phyloP scores from a whole-genome alignment of 2,888 invertebrate species.

The Gymnoscelis rufifasciata region DNA sequence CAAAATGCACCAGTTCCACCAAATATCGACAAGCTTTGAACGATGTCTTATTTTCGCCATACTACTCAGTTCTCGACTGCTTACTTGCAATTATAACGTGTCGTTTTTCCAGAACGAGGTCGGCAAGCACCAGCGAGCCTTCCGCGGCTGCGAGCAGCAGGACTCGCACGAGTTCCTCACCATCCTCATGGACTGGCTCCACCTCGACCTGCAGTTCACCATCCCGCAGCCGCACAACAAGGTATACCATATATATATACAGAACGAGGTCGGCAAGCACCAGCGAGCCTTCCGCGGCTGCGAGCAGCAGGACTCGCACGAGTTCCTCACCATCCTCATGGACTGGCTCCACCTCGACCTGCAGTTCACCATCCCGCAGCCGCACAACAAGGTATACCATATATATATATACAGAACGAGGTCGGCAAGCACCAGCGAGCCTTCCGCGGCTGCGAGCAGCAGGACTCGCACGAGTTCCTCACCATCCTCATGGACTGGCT shows the following conservation, averaged over 20 bases:
- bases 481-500: slow-evolving; percentile 93
- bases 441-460: slow-evolving; percentile 88
- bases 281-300: slow-evolving; percentile 85
- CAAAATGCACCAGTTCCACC: too few species aligned
- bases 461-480: slow-evolving; percentile 95
- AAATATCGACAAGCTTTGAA: too few species aligned
- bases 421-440: slow-evolving; percentile 77
- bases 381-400: slow-evolving; percentile 50
- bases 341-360: slow-evolving; percentile 94
- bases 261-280: slow-evolving; percentile 87
- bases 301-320: slow-evolving; percentile 95
- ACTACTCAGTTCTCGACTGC: too few species aligned
- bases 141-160: slow-evolving; percentile 89
- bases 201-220: slow-evolving; percentile 84
- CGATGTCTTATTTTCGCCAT: too few species aligned
- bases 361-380: slow-evolving; percentile 59
- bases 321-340: slow-evolving; percentile 91
- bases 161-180: slow-evolving; percentile 95
- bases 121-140: slow-evolving; percentile 86
- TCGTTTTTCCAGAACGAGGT: slow-evolving; percentile 80
- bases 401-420: background rate
- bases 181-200: slow-evolving; percentile 92
- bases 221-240: slow-evolving; percentile 50
- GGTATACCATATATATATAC: too few species aligned
- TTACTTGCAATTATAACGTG: too few species aligned